Evolutionary conservation across 2,888 invertebrate species (phyloP).

Genomic region (Drosophila nr. perissopoda): DNA sequence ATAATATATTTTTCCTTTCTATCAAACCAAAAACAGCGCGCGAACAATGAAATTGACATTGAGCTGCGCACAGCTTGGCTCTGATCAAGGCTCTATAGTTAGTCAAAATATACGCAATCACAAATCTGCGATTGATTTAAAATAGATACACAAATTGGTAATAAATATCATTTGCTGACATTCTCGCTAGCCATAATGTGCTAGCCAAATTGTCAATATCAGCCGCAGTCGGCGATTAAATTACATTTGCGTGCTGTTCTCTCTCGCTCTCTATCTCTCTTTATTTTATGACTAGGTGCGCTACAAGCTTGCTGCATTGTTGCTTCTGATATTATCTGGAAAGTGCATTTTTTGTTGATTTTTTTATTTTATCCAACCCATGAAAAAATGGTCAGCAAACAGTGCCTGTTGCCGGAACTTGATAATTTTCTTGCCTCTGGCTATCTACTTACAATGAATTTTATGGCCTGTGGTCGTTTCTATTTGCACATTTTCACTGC

Average conservation of each 20-base stretch:
- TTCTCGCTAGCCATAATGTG: conserved; percentile 34
- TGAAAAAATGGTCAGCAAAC: conserved; percentile 48
- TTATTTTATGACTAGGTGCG: conserved; percentile 1
- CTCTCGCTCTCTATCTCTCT: background rate
- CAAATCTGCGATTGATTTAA: conserved; percentile 9
- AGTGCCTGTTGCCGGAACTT: conserved; percentile 65
- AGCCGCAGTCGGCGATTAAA: conserved; percentile 27
- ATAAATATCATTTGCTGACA: conserved; percentile 17
- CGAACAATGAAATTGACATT: conserved; percentile 57
- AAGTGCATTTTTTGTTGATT: conserved; percentile 41
- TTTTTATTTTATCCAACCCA: conserved; percentile 5
- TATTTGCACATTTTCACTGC: conserved; percentile 69
- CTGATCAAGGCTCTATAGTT: conserved; percentile 13
- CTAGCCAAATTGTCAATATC: conserved; percentile 41
- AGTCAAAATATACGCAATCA: conserved; percentile 8
- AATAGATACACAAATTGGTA: conserved; percentile 32
- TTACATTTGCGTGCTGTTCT: conserved; percentile 55
- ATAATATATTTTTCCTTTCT: conserved; percentile 44
- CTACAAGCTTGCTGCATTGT: conserved; percentile 11
- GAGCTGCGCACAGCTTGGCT: conserved; percentile 28
- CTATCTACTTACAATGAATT: conserved; percentile 54
- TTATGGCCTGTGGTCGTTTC: conserved; percentile 60
- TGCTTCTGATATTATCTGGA: conserved; percentile 53
- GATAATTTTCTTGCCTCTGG: conserved; percentile 52
- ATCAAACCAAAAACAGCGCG: conserved; percentile 10